Percentiles rank a stretch among this genome's conserved stretches.
Conservation (phyloP, 2,888 invertebrate genomes). For the Lomographa bimaculata region DNA sequence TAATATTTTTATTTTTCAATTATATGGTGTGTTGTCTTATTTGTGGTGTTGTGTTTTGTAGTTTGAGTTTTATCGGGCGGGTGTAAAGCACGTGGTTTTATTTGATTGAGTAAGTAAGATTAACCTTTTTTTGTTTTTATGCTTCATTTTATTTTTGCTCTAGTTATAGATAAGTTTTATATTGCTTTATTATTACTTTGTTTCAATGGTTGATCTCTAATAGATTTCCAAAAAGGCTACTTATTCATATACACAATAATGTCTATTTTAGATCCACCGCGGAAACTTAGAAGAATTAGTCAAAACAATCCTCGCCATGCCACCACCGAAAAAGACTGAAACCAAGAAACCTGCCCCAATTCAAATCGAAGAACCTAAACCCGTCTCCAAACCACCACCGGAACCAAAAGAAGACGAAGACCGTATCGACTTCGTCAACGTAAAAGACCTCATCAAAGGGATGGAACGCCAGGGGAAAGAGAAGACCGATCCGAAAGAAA, state of each 20-base stretch:
- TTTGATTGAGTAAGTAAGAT: conserved; percentile 11
- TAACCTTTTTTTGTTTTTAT: conserved; percentile 12
- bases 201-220: background rate
- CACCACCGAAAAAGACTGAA: conserved; percentile 64
- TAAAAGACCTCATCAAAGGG: conserved; percentile 85
- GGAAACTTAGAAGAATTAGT: conserved; percentile 79
- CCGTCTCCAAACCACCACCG: conserved; percentile 37
- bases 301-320: conserved; percentile 72
- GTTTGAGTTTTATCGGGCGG: conserved; percentile 16
- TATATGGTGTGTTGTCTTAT: conserved; percentile 22
- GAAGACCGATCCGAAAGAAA: conserved; percentile 53
- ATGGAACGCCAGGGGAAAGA: conserved; percentile 79
- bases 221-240: background rate
- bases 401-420: conserved; percentile 70
- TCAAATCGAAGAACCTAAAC: conserved; percentile 55
- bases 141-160: conserved; percentile 27
- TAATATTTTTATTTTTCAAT: conserved; percentile 7
- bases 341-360: conserved; percentile 52
- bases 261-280: conserved; percentile 80
- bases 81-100: conserved; percentile 17
- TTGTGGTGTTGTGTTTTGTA: conserved; percentile 31
- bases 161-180: conserved; percentile 17
- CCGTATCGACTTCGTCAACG: conserved; percentile 81
- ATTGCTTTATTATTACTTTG: conserved; percentile 7
- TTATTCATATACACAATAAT: background rate